Evolutionary conservation across 1,140 invertebrate species (phyloP).

Genomic region (Drosophila saltans): DNA sequence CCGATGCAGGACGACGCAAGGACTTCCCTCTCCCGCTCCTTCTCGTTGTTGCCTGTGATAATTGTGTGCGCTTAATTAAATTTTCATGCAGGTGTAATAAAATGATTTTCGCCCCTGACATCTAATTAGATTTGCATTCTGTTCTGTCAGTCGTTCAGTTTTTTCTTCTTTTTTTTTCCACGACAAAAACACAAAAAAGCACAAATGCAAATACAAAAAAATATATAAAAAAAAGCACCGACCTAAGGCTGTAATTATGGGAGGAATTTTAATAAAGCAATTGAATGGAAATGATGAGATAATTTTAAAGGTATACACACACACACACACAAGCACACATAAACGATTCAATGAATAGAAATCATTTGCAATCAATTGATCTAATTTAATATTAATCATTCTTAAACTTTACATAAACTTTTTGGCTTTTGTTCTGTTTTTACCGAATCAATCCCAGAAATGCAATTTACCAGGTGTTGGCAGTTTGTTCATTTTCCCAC

Average conservation of each 20-base stretch:
- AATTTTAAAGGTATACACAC: slow-evolving; percentile 6
- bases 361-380: background rate
- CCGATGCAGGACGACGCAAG: background rate
- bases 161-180: slow-evolving; percentile 15
- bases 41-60: slow-evolving; percentile 41
- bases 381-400: slow-evolving; percentile 4
- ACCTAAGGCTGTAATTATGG: slow-evolving; percentile 19
- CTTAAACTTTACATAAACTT: background rate
- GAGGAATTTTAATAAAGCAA: slow-evolving; percentile 26
- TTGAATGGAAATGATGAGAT: slow-evolving; percentile 19
- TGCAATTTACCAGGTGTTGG: slow-evolving; percentile 47
- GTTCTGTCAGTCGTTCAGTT: slow-evolving; percentile 41
- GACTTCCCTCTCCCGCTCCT: background rate
- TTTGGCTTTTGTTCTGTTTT: background rate
- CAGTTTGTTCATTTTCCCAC: background rate
- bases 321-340: background rate
- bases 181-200: background rate
- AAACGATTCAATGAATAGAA: slow-evolving; percentile 4
- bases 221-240: background rate
- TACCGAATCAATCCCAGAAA: slow-evolving; percentile 41
- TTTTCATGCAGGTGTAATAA: slow-evolving; percentile 79
- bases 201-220: background rate
- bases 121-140: slow-evolving; percentile 75
- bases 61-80: slow-evolving; percentile 79
- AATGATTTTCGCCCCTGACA: slow-evolving; percentile 63